These are phyloP conservation scores for Bemisia tabaci DNA, from an alignment of 1,140 invertebrate species.

Conservation along the genomic window DNA sequence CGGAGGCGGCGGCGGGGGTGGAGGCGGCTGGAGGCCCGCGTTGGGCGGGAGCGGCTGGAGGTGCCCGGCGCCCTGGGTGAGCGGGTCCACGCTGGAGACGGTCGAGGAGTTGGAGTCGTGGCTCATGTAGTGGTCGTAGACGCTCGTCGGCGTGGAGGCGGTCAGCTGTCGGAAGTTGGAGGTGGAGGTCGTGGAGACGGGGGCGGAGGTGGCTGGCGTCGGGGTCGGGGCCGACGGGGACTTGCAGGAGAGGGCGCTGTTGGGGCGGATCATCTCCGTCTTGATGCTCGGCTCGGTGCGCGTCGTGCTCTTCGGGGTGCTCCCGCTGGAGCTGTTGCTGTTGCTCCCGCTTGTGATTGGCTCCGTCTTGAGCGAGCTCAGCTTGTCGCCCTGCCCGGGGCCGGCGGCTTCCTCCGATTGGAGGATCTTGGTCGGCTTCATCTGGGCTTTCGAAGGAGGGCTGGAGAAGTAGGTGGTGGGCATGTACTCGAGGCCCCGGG, in stretches of 20 bases:
- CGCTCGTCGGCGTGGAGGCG: slow-evolving; percentile 34
- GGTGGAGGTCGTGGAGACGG: slow-evolving; percentile 25
- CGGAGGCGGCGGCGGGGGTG: slow-evolving; percentile 27
- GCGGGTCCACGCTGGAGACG: slow-evolving; percentile 55
- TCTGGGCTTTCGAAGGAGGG: slow-evolving; percentile 27
- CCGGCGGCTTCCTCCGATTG: slow-evolving; percentile 27
- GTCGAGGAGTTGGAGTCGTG: slow-evolving; percentile 58
- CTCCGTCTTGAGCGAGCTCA: slow-evolving; percentile 10
- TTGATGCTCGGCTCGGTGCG: slow-evolving; percentile 9
- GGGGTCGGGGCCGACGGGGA: slow-evolving; percentile 54
- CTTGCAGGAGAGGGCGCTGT: slow-evolving; percentile 46
- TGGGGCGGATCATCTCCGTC: slow-evolving; percentile 16
- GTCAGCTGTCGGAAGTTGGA: slow-evolving; percentile 24
- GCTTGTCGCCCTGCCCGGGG: slow-evolving; percentile 12
- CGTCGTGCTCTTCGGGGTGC: slow-evolving; percentile 7
- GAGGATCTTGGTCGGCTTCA: slow-evolving; percentile 41
- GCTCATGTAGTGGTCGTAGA: slow-evolving; percentile 46
- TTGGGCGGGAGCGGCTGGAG: slow-evolving; percentile 28
- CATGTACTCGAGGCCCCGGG: slow-evolving; percentile 7
- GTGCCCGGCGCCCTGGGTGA: slow-evolving; percentile 34
- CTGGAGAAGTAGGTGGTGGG: slow-evolving; percentile 8
- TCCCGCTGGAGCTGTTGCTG: slow-evolving; percentile 32
- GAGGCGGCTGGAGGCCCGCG: background rate
- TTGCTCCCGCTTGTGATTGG: slow-evolving; percentile 31
- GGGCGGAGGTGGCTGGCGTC: slow-evolving; percentile 56